Evolutionary conservation across 53 echinoderm and acorn worm species (phyloP), one percentile per base, ranked within the genome.

Genomic region (Arbacia lixula): DNA sequence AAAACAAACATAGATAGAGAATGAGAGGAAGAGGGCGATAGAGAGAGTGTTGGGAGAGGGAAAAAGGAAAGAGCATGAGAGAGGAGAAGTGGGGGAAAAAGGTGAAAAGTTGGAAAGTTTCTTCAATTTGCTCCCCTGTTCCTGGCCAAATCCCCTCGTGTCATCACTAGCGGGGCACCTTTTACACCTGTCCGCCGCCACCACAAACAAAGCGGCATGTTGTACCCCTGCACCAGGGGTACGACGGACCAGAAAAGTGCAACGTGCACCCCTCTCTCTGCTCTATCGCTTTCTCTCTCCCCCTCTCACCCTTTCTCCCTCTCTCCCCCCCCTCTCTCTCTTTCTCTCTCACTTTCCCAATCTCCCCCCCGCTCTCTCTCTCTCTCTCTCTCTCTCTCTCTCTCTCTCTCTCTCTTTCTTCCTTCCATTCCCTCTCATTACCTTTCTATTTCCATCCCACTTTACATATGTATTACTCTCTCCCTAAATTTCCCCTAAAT

Each of bases 141-240:
- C 27, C 9, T 16, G 6, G 2, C 9, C 17, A 16, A 54, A 34
- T 75, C 32, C 51, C 53, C 75, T 53, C 32, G 9, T 75, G 55
- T 75, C 75, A 54, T 75, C 75, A 34, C 75, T n/a, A 35, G 20
- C 16, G 55, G 75, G 55, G 53, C 75, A 75, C 75, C 20, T 55
- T 34, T 54, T 54, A 75, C 75, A 75, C 75, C 75, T 75, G 75
- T 54, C 19, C 55, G 32, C 75, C 30, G 19, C 35, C 2, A 54
- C 55, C 53, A 75, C 75, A 75, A 75, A 75, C 75, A 54, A 71
- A 34, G 75, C 53, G 35, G 20, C 34, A 53, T 53, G 31, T 54
- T 75, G 54, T 75, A 29, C 55, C 19, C 75, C 55, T n/a, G n/a
- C n/a, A 17, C 14, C 30, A 54, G 75, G 75, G 33, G 24, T 39